Evolutionary conservation across 2,888 invertebrate genomes (phyloP).

Genomic region (Cordylochernes scorpioides): DNA sequence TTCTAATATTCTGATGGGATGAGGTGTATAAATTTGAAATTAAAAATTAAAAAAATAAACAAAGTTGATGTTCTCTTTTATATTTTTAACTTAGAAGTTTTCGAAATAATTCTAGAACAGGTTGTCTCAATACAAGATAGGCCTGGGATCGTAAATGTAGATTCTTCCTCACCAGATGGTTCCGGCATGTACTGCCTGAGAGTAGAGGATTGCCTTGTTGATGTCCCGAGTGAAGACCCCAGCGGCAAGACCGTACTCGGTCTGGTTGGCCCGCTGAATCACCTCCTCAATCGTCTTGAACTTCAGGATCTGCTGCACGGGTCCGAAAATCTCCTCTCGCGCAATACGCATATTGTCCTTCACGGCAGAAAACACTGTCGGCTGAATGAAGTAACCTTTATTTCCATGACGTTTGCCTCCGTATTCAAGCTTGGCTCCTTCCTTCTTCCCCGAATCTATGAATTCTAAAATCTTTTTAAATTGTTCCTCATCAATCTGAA

Average conservation of each 20-base stretch:
- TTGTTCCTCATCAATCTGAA: constrained; percentile 18
- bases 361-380: constrained; percentile 21
- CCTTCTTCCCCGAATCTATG: constrained; percentile 19
- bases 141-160: no score
- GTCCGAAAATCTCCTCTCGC: constrained; percentile 23
- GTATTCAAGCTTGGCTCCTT: constrained; percentile 20
- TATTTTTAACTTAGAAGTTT: no score
- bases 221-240: constrained; percentile 52
- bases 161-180: constrained; percentile 10
- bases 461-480: constrained; percentile 19
- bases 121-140: no score
- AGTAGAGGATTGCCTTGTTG: constrained; percentile 42
- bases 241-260: constrained; percentile 50
- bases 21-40: no score
- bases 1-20: no score
- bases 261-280: constrained; percentile 49
- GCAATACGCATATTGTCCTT: constrained; percentile 21
- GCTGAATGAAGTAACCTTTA: constrained; percentile 20
- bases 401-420: constrained; percentile 19
- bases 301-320: constrained; percentile 23
- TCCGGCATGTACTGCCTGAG: constrained; percentile 35
- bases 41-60: no score
- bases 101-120: no score
- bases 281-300: constrained; percentile 33
- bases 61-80: no score